Evolutionary conservation across 2,888 invertebrate species (phyloP), one percentile per base, ranked within the genome.

Genomic region (Torymus auratus): DNA sequence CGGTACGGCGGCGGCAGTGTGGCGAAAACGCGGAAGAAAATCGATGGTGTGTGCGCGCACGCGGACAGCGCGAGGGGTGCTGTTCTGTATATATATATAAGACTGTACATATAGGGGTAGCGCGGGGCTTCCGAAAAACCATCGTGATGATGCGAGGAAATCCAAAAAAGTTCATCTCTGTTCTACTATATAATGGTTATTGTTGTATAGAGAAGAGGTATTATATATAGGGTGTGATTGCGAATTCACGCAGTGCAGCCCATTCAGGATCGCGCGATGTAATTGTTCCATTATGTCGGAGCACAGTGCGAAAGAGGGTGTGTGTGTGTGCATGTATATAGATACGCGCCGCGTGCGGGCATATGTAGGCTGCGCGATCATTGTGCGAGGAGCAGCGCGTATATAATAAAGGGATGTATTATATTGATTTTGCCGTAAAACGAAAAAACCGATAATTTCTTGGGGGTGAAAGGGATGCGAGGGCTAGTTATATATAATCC

Each of bases 11-110:
- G 69, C 55, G 67, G 71, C 67, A 55, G 69, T 69, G 69, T 55
- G 67, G 72, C 72, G 78, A 78, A 77, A 77, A 67, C 72, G 71
- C 78, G 67, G 53, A 56, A 72, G 78, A 73, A 78, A 78, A 78
- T 78, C 78, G 73, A 78, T 78, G 73, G 17, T 61, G 68, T 55
- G 50, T 56, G 17, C 56, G 64, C 55, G 68, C 55, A 53, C 64
- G 17, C 56, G 64, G 55, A 73, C 15, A 62, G 53, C 55, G 12
- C n/a, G 28, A 28, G 28, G 28, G 28, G 28, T 2, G 28, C 3
- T 28, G 28, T 28, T 28, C 3, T 28, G 28, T 28, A 28, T 28
- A 28, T 58, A 17, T 50, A 41, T 70, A 58, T 15, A 17, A 2
- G 23, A 2, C 2, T 56, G 55, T 60, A n/a, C n/a, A n/a, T n/a